Conservation (phyloP, 2,113 vertebrate genomes). For the Chamaetylas fuelleborni region DNA sequence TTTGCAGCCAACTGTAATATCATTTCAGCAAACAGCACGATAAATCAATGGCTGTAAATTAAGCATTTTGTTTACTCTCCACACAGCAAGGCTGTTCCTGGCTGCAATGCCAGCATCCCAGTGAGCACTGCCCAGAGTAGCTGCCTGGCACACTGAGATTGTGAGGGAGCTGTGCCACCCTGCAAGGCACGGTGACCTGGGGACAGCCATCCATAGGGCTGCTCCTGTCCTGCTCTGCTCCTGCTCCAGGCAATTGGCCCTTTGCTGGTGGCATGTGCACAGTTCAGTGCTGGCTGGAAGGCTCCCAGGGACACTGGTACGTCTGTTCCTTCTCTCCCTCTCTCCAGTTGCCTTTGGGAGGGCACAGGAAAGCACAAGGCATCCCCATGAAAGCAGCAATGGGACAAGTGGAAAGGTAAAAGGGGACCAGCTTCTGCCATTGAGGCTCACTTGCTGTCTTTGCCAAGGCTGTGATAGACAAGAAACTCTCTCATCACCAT, state of each 20-base stretch:
- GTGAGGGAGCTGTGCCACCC: neutral
- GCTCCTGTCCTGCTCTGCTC: neutral
- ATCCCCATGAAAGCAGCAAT: accelerated
- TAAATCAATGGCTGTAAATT: conserved; percentile 28
- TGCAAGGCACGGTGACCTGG: accelerated
- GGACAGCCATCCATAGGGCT: neutral
- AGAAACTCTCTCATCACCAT: neutral
- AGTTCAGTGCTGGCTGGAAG: neutral
- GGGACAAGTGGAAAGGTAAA: neutral
- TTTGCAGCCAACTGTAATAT: neutral
- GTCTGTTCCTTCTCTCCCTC: neutral
- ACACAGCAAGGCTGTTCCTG: neutral
- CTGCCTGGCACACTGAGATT: neutral
- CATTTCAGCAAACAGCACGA: conserved; percentile 2
- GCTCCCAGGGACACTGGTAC: neutral
- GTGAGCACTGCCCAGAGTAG: neutral
- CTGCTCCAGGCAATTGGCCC: neutral
- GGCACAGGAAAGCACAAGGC: accelerated
- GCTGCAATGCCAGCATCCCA: neutral
- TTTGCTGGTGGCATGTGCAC: neutral
- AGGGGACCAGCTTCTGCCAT: neutral
- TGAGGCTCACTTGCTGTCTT: neutral
- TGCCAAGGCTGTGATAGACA: neutral
- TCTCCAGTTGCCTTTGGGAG: neutral
- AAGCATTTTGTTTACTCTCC: conserved; percentile 15